phyloP scores from a whole-genome alignment of 2,113 vertebrate genomes.

The Speoplatyrhinus poulsoni region DNA sequence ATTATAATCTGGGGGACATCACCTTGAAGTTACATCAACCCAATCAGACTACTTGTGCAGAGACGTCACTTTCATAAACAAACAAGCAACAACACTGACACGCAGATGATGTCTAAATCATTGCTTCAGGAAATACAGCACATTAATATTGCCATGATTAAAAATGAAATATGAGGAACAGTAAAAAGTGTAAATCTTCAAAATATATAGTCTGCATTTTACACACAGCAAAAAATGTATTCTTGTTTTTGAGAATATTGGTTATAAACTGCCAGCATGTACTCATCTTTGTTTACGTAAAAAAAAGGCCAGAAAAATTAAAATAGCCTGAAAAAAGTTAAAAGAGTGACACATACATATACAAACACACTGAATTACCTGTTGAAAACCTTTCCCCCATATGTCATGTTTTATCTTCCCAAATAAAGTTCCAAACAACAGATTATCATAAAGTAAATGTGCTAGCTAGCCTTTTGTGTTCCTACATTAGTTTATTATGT shows the following conservation, averaged over 20 bases:
- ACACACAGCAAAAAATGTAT: too few species aligned
- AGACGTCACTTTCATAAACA: constrained; percentile 2
- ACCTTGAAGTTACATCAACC: constrained; percentile 51
- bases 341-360: background rate
- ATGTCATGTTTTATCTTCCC: constrained; percentile 1
- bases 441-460: background rate
- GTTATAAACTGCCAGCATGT: too few species aligned
- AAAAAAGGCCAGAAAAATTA: background rate
- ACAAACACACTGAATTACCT: constrained; percentile 42
- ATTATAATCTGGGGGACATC: too few species aligned
- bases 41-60: constrained; percentile 29
- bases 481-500: constrained; percentile 10
- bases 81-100: constrained; percentile 1
- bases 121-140: constrained; percentile 10
- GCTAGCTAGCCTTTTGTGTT: background rate
- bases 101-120: constrained; percentile 4
- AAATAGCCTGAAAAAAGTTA: background rate
- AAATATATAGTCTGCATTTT: background rate
- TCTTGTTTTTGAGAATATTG: too few species aligned
- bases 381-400: constrained; percentile 7
- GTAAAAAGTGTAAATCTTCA: background rate
- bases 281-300: background rate
- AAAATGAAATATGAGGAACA: background rate
- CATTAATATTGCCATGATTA: constrained; percentile 18
- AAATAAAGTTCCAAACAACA: constrained; percentile 4